Percentiles rank a stretch among this genome's conserved stretches.
These are phyloP conservation scores for Hydra vulgaris DNA, from an alignment of 30 jellyfish, hydroid and myxozoan species.

Conservation along the genomic window DNA sequence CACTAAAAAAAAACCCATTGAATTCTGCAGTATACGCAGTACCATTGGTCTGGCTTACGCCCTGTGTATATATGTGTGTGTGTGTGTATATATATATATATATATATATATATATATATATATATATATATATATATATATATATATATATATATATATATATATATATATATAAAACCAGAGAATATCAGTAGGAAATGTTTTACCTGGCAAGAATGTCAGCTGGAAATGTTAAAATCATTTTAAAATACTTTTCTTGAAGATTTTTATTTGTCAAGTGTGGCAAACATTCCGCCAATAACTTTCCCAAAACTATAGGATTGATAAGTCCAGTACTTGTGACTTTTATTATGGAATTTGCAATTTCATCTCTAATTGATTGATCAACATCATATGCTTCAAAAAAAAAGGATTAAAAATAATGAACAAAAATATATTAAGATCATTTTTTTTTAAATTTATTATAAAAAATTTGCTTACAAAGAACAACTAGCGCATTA, in stretches of 20 bases:
- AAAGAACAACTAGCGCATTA: constrained; percentile 16
- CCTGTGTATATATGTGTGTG: no score
- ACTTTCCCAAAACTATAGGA: constrained; percentile 19
- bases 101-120: no score
- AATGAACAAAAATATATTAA: neutral
- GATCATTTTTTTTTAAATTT: neutral
- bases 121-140: no score
- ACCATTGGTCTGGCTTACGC: no score
- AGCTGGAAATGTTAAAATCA: constrained; percentile 60
- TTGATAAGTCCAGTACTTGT: constrained; percentile 18
- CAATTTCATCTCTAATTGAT: constrained; percentile 10
- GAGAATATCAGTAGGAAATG: neutral
- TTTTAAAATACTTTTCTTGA: constrained; percentile 30
- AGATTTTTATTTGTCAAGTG: constrained; percentile 46
- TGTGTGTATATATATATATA: no score
- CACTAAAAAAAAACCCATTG: no score
- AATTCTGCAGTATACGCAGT: no score
- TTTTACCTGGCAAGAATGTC: constrained; percentile 85
- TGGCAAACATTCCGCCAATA: constrained; percentile 38
- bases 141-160: no score
- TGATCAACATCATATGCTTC: constrained; percentile 19
- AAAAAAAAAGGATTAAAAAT: neutral
- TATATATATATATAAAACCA: no score
- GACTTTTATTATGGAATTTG: constrained; percentile 10
- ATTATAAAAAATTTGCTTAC: constrained; percentile 2